Evolutionary conservation across 1,140 invertebrate species (phyloP).

Genomic region (Phocides pigmalion): DNA sequence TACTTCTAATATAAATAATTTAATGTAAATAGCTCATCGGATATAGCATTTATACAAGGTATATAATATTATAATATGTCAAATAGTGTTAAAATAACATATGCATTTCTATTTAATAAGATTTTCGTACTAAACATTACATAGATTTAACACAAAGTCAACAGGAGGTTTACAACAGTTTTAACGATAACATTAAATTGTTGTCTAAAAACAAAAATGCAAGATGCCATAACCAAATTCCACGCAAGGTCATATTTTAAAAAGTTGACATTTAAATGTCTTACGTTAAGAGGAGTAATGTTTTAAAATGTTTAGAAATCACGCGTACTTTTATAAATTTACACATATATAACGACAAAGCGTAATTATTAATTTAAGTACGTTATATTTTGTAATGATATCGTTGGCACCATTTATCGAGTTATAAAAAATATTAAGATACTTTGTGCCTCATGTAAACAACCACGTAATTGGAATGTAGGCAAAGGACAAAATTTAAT

Average conservation of each 20-base stretch:
- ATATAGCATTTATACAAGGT: constrained; percentile 7
- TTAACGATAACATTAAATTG: constrained; percentile 28
- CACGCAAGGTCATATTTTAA: constrained; percentile 1
- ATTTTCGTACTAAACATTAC: constrained; percentile 13
- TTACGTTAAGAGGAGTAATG: constrained; percentile 25
- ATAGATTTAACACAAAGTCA: constrained; percentile 22
- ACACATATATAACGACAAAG: constrained; percentile 20
- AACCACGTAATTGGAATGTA: constrained; percentile 31
- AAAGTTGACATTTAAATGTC: constrained; percentile 11
- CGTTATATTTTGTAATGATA: constrained; percentile 15
- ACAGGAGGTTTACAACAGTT: constrained; percentile 16
- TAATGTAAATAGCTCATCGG: constrained; percentile 18
- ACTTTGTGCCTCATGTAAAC: constrained; percentile 30
- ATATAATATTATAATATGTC: constrained; percentile 7
- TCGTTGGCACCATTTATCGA: constrained; percentile 32
- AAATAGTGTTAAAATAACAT: constrained; percentile 1
- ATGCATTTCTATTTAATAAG: constrained; percentile 12
- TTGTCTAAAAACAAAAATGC: constrained; percentile 21
- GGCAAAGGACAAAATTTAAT: constrained; percentile 17
- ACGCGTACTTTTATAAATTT: constrained; percentile 18
- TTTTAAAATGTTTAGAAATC: constrained; percentile 34
- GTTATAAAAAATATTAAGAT: constrained; percentile 33
- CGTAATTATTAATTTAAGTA: constrained; percentile 2
- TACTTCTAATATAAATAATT: not conserved
- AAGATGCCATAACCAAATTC: constrained; percentile 10